A percentile compares a stretch with the other conserved stretches of the same genome.
phyloP scores from a whole-genome alignment of 2,888 invertebrate species.

The Andrena bicolor region DNA sequence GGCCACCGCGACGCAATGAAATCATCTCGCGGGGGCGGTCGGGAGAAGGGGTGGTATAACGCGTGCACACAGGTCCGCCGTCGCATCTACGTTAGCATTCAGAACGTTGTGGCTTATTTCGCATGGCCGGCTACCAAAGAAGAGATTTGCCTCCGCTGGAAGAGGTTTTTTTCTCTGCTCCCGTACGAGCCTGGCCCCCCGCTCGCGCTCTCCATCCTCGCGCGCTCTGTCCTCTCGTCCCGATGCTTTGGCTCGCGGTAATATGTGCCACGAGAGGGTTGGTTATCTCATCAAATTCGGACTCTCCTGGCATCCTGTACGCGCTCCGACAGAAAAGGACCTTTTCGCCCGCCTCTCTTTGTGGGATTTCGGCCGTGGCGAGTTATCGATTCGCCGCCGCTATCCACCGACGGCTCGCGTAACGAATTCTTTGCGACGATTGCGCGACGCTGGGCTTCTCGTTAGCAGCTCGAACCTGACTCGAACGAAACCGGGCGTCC shows the following conservation, averaged over 20 bases:
- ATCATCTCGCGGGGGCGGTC: conserved; percentile 53
- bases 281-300: conserved; percentile 84
- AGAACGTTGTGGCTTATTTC: conserved; percentile 84
- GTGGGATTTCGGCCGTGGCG: conserved; percentile 80
- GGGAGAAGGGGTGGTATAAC: conserved; percentile 44
- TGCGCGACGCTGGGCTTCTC: neutral
- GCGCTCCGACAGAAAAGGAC: conserved; percentile 64
- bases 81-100: conserved; percentile 83
- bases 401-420: conserved; percentile 45
- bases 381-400: conserved; percentile 80
- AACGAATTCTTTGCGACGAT: conserved; percentile 41
- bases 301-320: conserved; percentile 73
- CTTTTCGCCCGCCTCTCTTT: conserved; percentile 77
- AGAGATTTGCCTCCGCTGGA: conserved; percentile 83
- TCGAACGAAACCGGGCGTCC: too few relatives aligned
- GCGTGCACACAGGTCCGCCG: conserved; percentile 65
- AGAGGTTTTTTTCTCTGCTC: conserved; percentile 69
- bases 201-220: conserved; percentile 17
- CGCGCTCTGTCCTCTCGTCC: conserved; percentile 33
- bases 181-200: conserved; percentile 28
- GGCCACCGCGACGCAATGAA: conserved; percentile 53
- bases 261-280: conserved; percentile 81
- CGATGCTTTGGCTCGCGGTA: conserved; percentile 73
- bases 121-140: conserved; percentile 83
- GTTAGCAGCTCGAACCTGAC: neutral